Base-by-base conservation (phyloP, 2,888 invertebrate species). In the Noctua janthe region DNA sequence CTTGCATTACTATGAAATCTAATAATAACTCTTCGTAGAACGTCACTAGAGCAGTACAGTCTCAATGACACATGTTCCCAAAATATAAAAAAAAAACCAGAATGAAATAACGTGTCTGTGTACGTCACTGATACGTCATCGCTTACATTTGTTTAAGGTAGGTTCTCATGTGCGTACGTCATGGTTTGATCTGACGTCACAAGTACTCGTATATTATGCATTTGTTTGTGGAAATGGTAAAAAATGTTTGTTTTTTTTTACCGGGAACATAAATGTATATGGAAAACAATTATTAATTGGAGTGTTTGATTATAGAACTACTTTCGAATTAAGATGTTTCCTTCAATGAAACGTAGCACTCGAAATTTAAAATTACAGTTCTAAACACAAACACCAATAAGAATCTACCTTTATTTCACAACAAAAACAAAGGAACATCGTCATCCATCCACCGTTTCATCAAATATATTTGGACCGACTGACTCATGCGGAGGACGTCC, bases 41-140 rank as follows among this genome's bases (percentile, higher is more conserved):
- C 43, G 59, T 20, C 39, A 54, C 56, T 62, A 49, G 43, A 56
- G 59, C 54, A 73, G 15, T 1, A 47, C 51, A 73, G 70, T 83
- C 15, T 23, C 39, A 59, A 82, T 81, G 71, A 74, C 64, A n/a
- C 71, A 86, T 43, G 20, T 2, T 1, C 15, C 15, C 47, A 5
- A n/a, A 59, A 71, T 54, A 73, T 49, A 75, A 74, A 80, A 78
- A 76, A 80, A 59, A 75, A 74, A 84, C 74, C 77, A 64, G 3
- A 54, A 20, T 35, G 1, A 29, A 56, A 62, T 83, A 73, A 86
- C 71, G 66, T 73, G n/a, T 62, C 7, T 13, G 64, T 15, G 13
- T 39, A 62, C 76, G 69, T 73, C 81, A 81, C 11, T 49, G 29
- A 49, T 29, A 54, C 29, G 78, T 81, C 78, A 81, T 29, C 51